Percentiles rank a stretch among this genome's conserved stretches.
phyloP scores from a whole-genome alignment of 2,888 invertebrate genomes.

The Lingula anatina region DNA sequence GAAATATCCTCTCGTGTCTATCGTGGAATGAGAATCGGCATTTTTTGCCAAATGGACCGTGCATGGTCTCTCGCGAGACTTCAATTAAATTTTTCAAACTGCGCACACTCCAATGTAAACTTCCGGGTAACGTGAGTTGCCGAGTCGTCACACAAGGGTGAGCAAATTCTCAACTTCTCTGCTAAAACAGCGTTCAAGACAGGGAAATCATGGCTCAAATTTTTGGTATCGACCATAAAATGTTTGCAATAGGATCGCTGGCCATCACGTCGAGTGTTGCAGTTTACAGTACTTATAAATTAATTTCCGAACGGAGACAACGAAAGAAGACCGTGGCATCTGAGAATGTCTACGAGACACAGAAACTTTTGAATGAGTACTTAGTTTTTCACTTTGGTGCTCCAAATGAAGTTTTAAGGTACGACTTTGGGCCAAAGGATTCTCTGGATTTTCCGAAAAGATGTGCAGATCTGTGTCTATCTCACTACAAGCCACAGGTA shows the following conservation, averaged over 20 bases:
- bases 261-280: constrained; percentile 28
- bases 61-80: too few species aligned
- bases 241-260: constrained; percentile 19
- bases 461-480: constrained; percentile 43
- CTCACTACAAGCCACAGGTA: constrained; percentile 26
- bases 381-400: constrained; percentile 44
- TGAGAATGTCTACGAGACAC: constrained; percentile 39
- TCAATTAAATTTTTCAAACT: too few species aligned
- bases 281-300: constrained; percentile 23
- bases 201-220: constrained; percentile 18
- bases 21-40: too few species aligned
- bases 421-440: constrained; percentile 37
- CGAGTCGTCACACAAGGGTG: too few species aligned
- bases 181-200: background rate
- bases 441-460: constrained; percentile 41
- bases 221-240: constrained; percentile 28
- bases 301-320: constrained; percentile 13
- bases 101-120: too few species aligned
- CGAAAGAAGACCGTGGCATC: constrained; percentile 2
- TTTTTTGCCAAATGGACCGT: too few species aligned
- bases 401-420: constrained; percentile 27
- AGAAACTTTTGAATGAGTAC: constrained; percentile 40
- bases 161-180: too few species aligned
- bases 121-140: too few species aligned
- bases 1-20: too few species aligned